These are phyloP conservation scores for Hydrotaea diabolus DNA, from an alignment of 2,888 invertebrate species.

Conservation along the genomic window DNA sequence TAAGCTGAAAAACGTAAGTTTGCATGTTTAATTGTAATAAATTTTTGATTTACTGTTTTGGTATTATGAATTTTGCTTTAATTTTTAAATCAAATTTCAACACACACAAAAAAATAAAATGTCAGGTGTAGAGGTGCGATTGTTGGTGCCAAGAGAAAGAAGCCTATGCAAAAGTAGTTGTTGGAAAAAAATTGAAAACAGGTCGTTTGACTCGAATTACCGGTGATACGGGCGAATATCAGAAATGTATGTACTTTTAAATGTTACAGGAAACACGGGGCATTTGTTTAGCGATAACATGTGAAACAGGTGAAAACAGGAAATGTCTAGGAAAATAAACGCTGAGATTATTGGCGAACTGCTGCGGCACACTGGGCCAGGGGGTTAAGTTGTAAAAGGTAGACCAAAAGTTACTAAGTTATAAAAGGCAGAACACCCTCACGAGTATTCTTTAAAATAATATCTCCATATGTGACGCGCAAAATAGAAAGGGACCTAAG, in stretches of 20 bases:
- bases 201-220: conserved; percentile 29
- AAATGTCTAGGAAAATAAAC: background rate
- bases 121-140: too few species aligned
- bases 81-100: conserved; percentile 30
- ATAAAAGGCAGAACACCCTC: too few species aligned
- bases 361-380: too few species aligned
- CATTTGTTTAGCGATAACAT: conserved; percentile 18
- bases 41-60: conserved; percentile 49
- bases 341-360: too few species aligned
- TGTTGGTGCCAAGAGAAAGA: too few species aligned
- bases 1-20: conserved; percentile 76
- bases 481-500: too few species aligned
- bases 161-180: too few species aligned
- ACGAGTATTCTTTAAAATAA: too few species aligned
- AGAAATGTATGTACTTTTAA: background rate
- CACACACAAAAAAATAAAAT: background rate
- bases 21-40: conserved; percentile 72
- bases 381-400: too few species aligned
- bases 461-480: too few species aligned
- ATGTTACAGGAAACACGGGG: conserved; percentile 14
- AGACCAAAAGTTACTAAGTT: too few species aligned
- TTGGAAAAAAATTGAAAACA: conserved; percentile 1
- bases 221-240: background rate
- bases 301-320: background rate
- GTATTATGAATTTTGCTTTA: conserved; percentile 33